A percentile compares a stretch with the other conserved stretches of the same genome.
phyloP scores from a whole-genome alignment of 2,888 invertebrate species.

The Microchrysa polita region DNA sequence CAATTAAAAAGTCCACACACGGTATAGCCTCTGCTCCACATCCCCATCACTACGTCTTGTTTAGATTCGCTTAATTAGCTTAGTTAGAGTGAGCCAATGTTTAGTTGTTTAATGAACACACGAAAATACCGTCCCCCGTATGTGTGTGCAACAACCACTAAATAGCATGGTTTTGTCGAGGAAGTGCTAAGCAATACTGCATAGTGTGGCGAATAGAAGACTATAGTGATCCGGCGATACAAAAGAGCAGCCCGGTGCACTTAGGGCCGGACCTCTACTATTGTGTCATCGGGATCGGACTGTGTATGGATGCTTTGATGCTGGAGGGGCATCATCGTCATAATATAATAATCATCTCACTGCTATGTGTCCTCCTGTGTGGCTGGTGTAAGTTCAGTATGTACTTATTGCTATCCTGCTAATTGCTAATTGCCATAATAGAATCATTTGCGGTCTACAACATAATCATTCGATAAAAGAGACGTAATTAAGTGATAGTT shows the following conservation, averaged over 20 bases:
- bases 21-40: too few species aligned
- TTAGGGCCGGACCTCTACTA: background rate
- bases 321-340: slow-evolving; percentile 1
- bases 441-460: slow-evolving; percentile 35
- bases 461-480: slow-evolving; percentile 42
- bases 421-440: slow-evolving; percentile 28
- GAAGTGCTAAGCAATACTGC: background rate
- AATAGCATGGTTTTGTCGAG: background rate
- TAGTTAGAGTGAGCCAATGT: background rate
- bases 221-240: background rate
- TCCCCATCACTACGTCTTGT: too few species aligned
- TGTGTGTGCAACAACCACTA: background rate
- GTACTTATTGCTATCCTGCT: background rate
- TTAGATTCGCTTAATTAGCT: slow-evolving; percentile 18
- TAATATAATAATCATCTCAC: background rate
- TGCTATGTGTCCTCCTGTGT: too few species aligned
- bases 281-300: background rate
- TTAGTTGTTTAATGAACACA: background rate
- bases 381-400: background rate
- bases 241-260: background rate
- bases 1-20: too few species aligned
- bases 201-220: too few species aligned
- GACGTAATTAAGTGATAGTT: slow-evolving; percentile 36
- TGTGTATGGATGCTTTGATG: background rate
- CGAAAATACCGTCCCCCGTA: background rate